Evolutionary conservation across 1,140 invertebrate genomes (phyloP), one percentile per base, ranked within the genome.

Genomic region (Tigriopus japonicus): DNA sequence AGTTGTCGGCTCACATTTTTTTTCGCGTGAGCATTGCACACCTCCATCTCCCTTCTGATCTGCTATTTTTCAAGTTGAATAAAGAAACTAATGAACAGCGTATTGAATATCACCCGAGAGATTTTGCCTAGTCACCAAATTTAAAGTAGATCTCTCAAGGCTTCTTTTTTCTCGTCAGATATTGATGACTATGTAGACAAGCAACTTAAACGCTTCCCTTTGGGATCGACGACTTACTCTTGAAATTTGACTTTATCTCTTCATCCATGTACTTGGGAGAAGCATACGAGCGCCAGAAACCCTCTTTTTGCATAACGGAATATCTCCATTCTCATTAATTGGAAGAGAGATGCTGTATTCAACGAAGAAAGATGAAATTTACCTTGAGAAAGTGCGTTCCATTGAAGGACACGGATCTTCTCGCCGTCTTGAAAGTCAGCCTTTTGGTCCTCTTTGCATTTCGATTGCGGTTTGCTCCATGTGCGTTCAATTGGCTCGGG

Each of bases 381-480:
- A 85, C 83, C 80, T 77, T 85, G 82, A 14, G 83, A 81, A 6
- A 85, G 70, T 63, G 85, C 75, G 68, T 85, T 85, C 83, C 83
- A 85, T 65, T 85, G 83, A 64, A 85, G 74, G 17, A 85, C 66
- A 64, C 82, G 72, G 60, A 85, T 62, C 43, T 7, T 56, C 60
- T 62, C 58, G 19, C 17, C 17, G 6, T 1, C 49, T 42, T 41
- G 45, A 23, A 51, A 52, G 1, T 49, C 51, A 15, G 41, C 35
- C 0, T 56, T 28, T 58, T 42, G 45, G 41, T 53, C 42, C 6
- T 15, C 6, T 1, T 41, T 28, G 12, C 17, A 51, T 21, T 60
- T 56, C 1, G 43, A 41, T 15, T 41, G 42, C 17, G 62, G 43
- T 28, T 54, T n/a, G 17, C 51, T 43, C n/a, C 56, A 42, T 28